Evolutionary conservation across 1,140 invertebrate genomes (phyloP).

Genomic region (Alviniconcha marisindica): DNA sequence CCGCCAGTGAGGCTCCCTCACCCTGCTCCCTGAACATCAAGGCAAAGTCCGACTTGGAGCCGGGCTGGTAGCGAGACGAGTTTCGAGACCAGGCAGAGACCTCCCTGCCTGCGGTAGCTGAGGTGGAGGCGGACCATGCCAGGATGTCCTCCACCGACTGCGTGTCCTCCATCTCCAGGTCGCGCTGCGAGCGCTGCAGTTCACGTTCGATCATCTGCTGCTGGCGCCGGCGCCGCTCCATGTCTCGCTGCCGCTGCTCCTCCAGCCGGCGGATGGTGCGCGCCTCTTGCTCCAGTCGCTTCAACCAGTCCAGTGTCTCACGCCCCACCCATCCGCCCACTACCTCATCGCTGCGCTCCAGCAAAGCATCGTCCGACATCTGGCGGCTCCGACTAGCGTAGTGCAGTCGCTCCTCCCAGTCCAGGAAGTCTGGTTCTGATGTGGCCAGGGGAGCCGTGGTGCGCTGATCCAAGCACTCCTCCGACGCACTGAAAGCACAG

Average conservation of each 20-base stretch:
- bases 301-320: constrained; percentile 61
- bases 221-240: constrained; percentile 78
- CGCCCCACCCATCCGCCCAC: constrained; percentile 51
- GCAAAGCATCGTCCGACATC: constrained; percentile 65
- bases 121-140: constrained; percentile 43
- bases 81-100: constrained; percentile 14
- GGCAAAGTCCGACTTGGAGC: not conserved
- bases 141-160: constrained; percentile 70
- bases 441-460: constrained; percentile 33
- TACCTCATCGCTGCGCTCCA: constrained; percentile 69
- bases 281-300: constrained; percentile 65
- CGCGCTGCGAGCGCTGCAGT: constrained; percentile 81
- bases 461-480: constrained; percentile 44
- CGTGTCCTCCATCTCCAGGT: constrained; percentile 81
- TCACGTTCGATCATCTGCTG: constrained; percentile 80
- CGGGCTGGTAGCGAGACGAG: constrained; percentile 25
- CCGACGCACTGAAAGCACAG: constrained; percentile 45
- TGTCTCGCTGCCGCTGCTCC: constrained; percentile 64
- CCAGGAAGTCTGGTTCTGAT: constrained; percentile 55
- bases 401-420: constrained; percentile 49
- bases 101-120: not conserved
- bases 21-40: not conserved
- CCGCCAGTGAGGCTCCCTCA: not conserved
- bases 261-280: constrained; percentile 61
- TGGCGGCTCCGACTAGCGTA: constrained; percentile 51